Conservation (phyloP, 2,113 vertebrate species). For the Solenodon paradoxus region DNA sequence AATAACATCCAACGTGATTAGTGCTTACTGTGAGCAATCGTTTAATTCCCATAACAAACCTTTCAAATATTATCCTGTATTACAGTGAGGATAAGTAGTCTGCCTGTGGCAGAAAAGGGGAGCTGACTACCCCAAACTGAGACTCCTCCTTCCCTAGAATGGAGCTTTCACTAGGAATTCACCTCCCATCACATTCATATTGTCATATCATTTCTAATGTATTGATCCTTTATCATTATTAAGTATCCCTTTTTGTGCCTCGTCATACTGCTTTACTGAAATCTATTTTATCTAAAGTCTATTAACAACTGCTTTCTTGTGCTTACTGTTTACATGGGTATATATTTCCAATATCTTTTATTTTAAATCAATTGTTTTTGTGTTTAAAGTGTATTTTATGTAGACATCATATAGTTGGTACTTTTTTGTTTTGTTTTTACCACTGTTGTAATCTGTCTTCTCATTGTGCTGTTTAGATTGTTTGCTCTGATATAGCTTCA, state of each 20-base stretch:
- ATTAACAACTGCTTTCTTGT: neutral
- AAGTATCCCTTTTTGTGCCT: neutral
- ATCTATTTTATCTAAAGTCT: neutral
- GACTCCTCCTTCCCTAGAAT: neutral
- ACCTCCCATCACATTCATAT: neutral
- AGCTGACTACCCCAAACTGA: neutral
- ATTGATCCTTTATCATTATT: neutral
- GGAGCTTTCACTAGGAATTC: neutral
- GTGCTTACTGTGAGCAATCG: neutral
- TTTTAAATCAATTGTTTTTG: neutral
- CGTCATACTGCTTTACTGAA: neutral
- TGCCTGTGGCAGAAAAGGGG: neutral
- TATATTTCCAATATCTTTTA: neutral
- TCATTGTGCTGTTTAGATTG: neutral
- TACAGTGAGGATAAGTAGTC: neutral
- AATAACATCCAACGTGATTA: neutral
- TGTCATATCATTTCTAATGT: neutral
- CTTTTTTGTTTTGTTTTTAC: neutral
- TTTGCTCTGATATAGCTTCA: neutral
- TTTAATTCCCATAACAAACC: neutral
- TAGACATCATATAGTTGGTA: neutral
- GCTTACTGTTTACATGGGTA: neutral
- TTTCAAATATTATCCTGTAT: neutral
- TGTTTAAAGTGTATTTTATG: neutral
- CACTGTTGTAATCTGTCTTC: neutral